Evolutionary conservation across 1,140 invertebrate genomes (phyloP).

Genomic region (Hesperophylax magnus): DNA sequence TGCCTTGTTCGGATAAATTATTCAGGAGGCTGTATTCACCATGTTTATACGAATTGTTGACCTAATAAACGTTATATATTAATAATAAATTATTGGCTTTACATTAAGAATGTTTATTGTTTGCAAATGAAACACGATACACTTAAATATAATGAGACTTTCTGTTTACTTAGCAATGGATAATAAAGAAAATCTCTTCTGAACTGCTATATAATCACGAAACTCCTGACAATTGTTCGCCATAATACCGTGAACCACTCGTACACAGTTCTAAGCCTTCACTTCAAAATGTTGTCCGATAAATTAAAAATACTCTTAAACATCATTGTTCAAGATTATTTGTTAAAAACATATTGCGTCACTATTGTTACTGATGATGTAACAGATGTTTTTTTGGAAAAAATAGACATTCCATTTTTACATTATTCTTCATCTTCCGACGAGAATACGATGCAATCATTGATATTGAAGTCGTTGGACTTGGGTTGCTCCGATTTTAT

Average conservation of each 20-base stretch:
- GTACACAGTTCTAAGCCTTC: no score
- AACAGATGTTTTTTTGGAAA: background rate
- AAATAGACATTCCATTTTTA: conserved; percentile 14
- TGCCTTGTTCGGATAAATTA: no score
- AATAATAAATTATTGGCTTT: background rate
- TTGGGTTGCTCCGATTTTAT: conserved; percentile 55
- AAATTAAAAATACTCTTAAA: conserved; percentile 10
- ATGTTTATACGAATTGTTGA: no score
- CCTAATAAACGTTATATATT: background rate
- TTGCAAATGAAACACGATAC: background rate
- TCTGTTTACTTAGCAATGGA: background rate
- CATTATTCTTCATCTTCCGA: background rate
- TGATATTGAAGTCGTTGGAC: conserved; percentile 48
- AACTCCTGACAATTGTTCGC: background rate
- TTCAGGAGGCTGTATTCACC: no score
- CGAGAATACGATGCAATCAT: background rate
- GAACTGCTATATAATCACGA: background rate
- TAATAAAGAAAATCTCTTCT: background rate
- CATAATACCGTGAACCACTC: background rate
- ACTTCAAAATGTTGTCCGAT: conserved; percentile 1
- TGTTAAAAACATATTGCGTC: conserved; percentile 49
- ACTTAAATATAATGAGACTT: background rate
- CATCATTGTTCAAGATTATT: conserved; percentile 47
- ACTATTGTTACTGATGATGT: conserved; percentile 38
- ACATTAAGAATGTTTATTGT: background rate